Percentiles rank a stretch among this genome's conserved stretches.
Evolutionary conservation across 2,113 vertebrate species (phyloP).

Genomic region (Calypte anna): DNA sequence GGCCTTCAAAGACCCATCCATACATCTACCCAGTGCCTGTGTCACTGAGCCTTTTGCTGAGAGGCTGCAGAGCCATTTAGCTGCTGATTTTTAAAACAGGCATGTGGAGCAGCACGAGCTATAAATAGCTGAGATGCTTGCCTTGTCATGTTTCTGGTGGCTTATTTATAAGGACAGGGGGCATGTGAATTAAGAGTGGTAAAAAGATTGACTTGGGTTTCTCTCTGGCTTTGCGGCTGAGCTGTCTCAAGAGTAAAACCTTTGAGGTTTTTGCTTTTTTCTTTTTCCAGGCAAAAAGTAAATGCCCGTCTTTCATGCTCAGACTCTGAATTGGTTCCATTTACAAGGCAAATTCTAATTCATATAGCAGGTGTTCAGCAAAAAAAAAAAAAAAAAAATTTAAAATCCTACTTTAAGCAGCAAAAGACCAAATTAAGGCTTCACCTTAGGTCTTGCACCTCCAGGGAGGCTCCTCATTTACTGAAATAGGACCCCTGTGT

Average conservation of each 20-base stretch:
- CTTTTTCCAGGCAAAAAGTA: not conserved
- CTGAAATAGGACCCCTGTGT: accelerated
- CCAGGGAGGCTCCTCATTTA: not conserved
- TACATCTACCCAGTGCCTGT: not conserved
- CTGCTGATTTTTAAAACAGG: constrained; percentile 36
- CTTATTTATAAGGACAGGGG: constrained; percentile 32
- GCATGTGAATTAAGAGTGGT: not conserved
- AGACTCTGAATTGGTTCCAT: constrained; percentile 24
- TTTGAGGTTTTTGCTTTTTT: not conserved
- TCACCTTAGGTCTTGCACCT: not conserved
- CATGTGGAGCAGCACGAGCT: not conserved
- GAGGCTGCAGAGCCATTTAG: constrained; percentile 46
- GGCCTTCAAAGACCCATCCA: not conserved
- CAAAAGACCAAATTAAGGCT: not conserved
- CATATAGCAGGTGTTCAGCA: constrained; percentile 52
- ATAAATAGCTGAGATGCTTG: constrained; percentile 56
- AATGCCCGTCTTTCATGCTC: not conserved
- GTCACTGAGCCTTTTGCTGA: not conserved
- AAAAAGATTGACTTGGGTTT: not conserved
- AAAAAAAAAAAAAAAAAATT: not conserved
- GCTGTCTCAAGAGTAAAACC: not conserved
- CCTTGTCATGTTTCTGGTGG: constrained; percentile 51
- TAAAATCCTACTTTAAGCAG: not conserved
- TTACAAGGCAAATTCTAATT: constrained; percentile 69
- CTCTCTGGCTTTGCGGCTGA: not conserved